Conservation (phyloP, 2,113 vertebrate species). For the Caretta caretta region DNA sequence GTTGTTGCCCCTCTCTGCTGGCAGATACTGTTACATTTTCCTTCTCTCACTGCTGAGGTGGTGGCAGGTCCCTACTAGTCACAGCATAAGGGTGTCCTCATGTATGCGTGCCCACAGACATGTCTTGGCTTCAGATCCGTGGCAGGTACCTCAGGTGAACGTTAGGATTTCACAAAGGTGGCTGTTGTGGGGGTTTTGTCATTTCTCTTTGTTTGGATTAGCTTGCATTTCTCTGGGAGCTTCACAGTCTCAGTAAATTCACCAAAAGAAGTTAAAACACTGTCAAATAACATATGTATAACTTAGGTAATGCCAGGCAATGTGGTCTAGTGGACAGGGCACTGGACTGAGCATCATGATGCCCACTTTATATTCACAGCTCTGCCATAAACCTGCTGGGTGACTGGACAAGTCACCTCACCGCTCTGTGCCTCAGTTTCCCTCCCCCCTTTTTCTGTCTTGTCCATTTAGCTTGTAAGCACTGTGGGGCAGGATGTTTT, state of each 20-base stretch:
- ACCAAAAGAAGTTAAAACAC: background rate
- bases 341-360: background rate
- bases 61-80: no score
- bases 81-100: background rate
- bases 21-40: background rate
- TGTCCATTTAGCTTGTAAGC: background rate
- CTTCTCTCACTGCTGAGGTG: background rate
- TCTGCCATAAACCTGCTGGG: no score
- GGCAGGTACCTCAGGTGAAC: background rate
- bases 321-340: background rate
- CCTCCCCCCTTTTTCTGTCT: background rate
- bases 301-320: background rate
- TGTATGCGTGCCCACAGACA: background rate
- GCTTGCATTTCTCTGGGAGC: background rate
- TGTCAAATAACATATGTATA: background rate
- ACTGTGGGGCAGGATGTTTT: background rate
- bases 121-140: background rate
- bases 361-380: no score
- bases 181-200: background rate
- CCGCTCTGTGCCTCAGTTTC: background rate
- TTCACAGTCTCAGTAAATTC: background rate
- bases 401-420: background rate
- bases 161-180: background rate
- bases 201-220: background rate
- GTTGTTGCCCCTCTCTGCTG: background rate